Conservation (phyloP, 2,113 vertebrate genomes). For the Pterocles gutturalis region DNA sequence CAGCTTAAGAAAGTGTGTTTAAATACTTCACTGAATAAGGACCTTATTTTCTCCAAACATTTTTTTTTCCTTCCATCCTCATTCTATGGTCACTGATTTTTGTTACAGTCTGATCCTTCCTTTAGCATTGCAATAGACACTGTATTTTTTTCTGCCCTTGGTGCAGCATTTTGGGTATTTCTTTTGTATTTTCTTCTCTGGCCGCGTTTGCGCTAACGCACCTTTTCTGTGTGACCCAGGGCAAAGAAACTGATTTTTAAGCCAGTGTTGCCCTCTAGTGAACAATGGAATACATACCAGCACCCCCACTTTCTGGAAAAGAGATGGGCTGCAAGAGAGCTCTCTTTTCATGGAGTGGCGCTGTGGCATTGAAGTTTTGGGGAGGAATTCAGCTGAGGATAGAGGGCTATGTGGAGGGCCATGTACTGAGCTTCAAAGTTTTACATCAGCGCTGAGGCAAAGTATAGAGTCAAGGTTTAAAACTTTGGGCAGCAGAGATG, state of each 20-base stretch:
- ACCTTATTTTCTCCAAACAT: not conserved
- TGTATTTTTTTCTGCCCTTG: not conserved
- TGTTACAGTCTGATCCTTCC: not conserved
- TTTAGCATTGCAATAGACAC: not conserved
- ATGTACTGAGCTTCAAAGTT: not conserved
- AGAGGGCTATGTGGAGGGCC: not conserved
- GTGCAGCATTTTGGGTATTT: not conserved
- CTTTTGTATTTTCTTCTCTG: not conserved
- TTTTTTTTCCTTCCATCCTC: not conserved
- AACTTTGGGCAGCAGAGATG: not conserved
- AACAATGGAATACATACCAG: not conserved
- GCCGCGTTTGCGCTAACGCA: accelerated
- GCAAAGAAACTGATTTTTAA: not conserved
- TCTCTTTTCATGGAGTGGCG: not conserved
- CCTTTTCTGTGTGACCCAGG: accelerated
- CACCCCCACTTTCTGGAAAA: not conserved
- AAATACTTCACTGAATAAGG: not conserved
- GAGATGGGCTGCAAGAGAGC: not conserved
- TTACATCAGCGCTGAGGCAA: not conserved
- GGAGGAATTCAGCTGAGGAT: not conserved
- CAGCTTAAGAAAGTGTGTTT: not conserved
- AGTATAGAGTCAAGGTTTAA: not conserved
- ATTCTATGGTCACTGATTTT: not conserved
- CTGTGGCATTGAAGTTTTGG: not conserved
- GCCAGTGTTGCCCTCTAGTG: conserved; percentile 46